These are phyloP conservation scores for Lasioglossum figueresi DNA, from an alignment of 2,888 invertebrate species.

Conservation along the genomic window DNA sequence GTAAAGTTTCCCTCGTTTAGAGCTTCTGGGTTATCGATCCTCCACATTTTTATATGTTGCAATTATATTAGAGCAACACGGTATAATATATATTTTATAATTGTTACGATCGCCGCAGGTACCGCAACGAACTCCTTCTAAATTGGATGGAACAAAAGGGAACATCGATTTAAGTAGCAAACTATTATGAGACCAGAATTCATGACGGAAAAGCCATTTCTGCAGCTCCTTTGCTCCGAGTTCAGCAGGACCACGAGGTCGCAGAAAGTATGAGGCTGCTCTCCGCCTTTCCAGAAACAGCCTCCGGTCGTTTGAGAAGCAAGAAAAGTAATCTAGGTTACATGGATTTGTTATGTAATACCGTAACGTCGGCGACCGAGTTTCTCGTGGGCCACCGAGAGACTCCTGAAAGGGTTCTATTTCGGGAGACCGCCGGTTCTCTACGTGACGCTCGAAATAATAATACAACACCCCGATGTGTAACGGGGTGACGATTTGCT, in stretches of 20 bases:
- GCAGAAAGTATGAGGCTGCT: conserved; percentile 15
- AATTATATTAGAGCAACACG: too few species aligned
- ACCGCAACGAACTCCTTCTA: background rate
- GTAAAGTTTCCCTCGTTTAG: background rate
- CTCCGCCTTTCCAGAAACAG: conserved; percentile 30
- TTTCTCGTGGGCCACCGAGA: conserved; percentile 36
- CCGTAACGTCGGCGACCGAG: conserved; percentile 51
- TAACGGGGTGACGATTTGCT: background rate
- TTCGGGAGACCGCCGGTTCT: conserved; percentile 22
- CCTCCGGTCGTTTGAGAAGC: conserved; percentile 29
- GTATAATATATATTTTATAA: background rate
- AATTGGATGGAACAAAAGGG: background rate
- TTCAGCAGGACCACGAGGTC: background rate
- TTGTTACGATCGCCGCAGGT: too few species aligned
- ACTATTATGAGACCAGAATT: background rate
- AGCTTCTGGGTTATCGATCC: background rate
- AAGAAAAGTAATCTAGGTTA: conserved; percentile 55
- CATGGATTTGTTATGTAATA: conserved; percentile 57
- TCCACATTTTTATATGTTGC: background rate
- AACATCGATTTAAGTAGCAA: background rate
- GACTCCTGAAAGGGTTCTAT: conserved; percentile 40
- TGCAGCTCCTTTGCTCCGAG: background rate
- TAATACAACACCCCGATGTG: background rate
- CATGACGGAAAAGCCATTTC: background rate
- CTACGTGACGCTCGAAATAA: conserved; percentile 25